phyloP scores from a whole-genome alignment of 2,797 vertebrate species.

The Pampus argenteus region DNA sequence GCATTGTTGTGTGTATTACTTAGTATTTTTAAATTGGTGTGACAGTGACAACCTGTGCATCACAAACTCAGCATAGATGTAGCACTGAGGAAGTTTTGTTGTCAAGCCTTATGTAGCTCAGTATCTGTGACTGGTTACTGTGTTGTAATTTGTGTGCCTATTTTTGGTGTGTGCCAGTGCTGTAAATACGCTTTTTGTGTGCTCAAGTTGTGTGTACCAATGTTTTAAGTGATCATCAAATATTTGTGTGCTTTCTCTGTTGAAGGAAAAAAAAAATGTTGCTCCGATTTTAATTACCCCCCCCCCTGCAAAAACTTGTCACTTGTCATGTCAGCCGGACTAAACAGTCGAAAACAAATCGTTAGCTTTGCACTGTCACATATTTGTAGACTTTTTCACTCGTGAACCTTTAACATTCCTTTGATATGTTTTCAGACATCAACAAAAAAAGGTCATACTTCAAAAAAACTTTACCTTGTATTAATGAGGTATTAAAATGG shows the following conservation, averaged over 20 bases:
- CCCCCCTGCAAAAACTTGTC: conserved; percentile 46
- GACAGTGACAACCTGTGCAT: conserved; percentile 82
- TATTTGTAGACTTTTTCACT: conserved; percentile 83
- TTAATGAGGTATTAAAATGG: conserved; percentile 54
- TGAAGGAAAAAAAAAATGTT: conserved; percentile 75
- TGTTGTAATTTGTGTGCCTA: conserved; percentile 84
- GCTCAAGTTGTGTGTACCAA: conserved; percentile 82
- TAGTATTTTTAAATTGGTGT: conserved; percentile 81
- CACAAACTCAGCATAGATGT: conserved; percentile 87
- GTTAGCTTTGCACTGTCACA: conserved; percentile 79
- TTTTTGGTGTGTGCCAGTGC: conserved; percentile 82
- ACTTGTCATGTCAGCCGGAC: conserved; percentile 67
- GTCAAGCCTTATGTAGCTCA: conserved; percentile 86
- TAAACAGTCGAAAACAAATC: conserved; percentile 51
- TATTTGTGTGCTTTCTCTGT: conserved; percentile 82
- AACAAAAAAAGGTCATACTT: conserved; percentile 28
- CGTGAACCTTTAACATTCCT: conserved; percentile 77
- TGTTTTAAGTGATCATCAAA: conserved; percentile 80
- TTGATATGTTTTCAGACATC: conserved; percentile 71
- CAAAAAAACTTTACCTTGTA: conserved; percentile 39
- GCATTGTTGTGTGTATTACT: conserved; percentile 82
- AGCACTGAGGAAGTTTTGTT: conserved; percentile 85
- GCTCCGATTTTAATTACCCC: conserved; percentile 64
- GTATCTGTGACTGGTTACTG: conserved; percentile 86
- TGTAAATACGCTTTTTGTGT: conserved; percentile 85